Evolutionary conservation across 2,888 invertebrate genomes (phyloP).

Genomic region (Lacanobia wlatinum): DNA sequence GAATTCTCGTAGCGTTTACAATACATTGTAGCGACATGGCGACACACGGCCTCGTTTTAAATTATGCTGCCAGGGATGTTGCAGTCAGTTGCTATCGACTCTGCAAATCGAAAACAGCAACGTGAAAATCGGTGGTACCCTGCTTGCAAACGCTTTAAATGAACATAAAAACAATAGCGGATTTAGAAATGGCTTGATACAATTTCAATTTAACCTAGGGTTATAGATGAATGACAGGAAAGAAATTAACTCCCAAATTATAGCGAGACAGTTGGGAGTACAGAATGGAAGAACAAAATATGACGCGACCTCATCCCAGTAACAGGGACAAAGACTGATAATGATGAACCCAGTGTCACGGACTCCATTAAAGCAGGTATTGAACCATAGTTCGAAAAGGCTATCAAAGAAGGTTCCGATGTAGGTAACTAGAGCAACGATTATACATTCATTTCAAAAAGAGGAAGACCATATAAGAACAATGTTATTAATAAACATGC

Average conservation of each 20-base stretch:
- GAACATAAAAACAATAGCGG: background rate
- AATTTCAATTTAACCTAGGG: too few relatives aligned
- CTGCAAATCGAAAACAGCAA: background rate
- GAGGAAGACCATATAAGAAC: background rate
- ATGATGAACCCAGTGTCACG: background rate
- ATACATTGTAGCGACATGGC: slow-evolving; percentile 34
- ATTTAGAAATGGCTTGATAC: background rate
- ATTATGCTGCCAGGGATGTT: slow-evolving; percentile 47
- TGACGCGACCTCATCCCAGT: background rate
- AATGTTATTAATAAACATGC: slow-evolving; percentile 14
- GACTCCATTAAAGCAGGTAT: background rate
- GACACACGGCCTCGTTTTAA: slow-evolving; percentile 56
- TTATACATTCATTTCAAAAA: background rate
- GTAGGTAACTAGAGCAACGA: background rate
- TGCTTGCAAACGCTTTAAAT: background rate
- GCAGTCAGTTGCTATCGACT: slow-evolving; percentile 10
- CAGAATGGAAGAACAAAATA: background rate
- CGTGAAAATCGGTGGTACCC: background rate
- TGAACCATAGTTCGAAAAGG: background rate
- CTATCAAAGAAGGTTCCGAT: background rate
- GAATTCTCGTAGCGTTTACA: slow-evolving; percentile 49
- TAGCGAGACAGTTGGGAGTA: background rate
- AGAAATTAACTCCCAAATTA: background rate
- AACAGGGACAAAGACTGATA: background rate
- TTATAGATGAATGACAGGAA: too few relatives aligned